Evolutionary conservation across 1,140 invertebrate species (phyloP), one percentile per base, ranked within the genome.

Genomic region (Agrypnia vestita): DNA sequence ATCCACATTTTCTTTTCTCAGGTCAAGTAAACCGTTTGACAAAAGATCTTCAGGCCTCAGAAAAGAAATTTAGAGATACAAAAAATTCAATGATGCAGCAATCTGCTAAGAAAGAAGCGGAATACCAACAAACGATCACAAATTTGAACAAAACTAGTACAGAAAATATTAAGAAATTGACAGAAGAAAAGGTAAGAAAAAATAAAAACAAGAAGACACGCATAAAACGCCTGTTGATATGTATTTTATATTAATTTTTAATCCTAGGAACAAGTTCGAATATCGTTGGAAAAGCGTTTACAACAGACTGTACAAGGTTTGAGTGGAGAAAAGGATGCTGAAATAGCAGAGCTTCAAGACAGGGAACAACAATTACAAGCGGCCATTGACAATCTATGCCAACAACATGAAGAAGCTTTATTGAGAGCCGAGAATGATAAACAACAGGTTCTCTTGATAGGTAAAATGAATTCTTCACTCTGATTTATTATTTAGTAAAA

Each of bases 371-470:
- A 92, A n/a, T 85, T 96, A 11, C 92, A 95, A 80, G 91, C 92
- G 3, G 92, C 95, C 46, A 91, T 95, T 11, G 95, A 96, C 83
- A 95, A 92, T 85, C 84, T 96, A 0, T 93, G 93, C 82, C 92
- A 96, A 84, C 95, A 96, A 84, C 95, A 96, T 83, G 95, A 96
- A 84, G 96, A 96, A 86, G 92, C 94, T 0, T 90, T 97, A 84
- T 86, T 96, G 3, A 87, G 96, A 35, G 95, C 95, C 4, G 96
- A 96, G 88, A 96, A 96, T 86, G 95, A 97, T 84, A 96, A 96
- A 84, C 96, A 97, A 82, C 95, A 97, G 86, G 94, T 95, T n/a
- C 88, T 97, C 56, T 86, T 96, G 6, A 93, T 97, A 84, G 94
- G 94, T 95, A 86, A 88, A 84, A 7, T 9, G 25, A 1, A 35